These are phyloP conservation scores for Marisa cornuarietis DNA, from an alignment of 1,140 invertebrate genomes.

Conservation along the genomic window DNA sequence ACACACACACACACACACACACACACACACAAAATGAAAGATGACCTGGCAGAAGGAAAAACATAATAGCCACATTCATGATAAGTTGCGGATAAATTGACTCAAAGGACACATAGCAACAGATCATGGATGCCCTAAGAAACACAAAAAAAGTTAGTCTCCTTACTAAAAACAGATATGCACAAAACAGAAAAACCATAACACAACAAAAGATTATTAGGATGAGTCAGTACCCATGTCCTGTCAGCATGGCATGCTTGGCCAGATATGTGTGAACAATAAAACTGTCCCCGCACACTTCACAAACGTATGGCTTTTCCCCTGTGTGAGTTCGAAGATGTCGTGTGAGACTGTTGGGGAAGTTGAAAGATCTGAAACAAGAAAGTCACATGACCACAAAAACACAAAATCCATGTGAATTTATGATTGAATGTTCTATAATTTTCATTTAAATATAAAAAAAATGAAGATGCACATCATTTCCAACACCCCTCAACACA, in stretches of 20 bases:
- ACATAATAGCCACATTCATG: too few species aligned
- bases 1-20: too few species aligned
- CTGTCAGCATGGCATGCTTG: neutral
- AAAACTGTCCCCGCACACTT: conserved; percentile 41
- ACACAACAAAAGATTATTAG: neutral
- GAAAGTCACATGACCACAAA: too few species aligned
- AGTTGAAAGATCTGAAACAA: conserved; percentile 6
- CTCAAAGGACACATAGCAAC: too few species aligned
- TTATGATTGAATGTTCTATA: too few species aligned
- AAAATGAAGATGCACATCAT: too few species aligned
- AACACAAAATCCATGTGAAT: too few species aligned
- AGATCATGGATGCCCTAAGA: neutral
- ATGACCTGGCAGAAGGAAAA: too few species aligned
- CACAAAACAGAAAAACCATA: neutral
- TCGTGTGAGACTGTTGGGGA: conserved; percentile 14
- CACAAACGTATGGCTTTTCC: conserved; percentile 42
- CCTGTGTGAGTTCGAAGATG: conserved; percentile 38
- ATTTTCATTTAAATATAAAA: too few species aligned
- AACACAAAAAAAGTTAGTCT: neutral
- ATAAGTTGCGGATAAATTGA: too few species aligned
- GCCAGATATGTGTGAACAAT: conserved; percentile 26
- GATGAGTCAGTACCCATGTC: conserved; percentile 14
- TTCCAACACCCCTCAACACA: too few species aligned
- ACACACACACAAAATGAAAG: too few species aligned
- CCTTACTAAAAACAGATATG: neutral